Conservation (phyloP, 2,888 invertebrate genomes). For the Gastrophysa polygoni region DNA sequence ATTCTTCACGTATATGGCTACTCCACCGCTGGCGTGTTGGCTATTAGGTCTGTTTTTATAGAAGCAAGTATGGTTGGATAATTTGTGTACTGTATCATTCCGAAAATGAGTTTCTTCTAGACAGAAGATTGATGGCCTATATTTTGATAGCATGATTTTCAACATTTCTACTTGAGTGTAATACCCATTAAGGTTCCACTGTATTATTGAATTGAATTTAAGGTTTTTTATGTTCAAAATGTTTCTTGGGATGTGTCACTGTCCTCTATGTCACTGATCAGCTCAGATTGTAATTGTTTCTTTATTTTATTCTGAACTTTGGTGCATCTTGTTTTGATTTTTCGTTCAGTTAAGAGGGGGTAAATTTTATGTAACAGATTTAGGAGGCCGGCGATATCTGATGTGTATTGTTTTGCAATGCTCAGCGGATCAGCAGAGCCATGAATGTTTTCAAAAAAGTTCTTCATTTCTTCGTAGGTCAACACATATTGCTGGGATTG, state of each 20-base stretch:
- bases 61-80: neutral
- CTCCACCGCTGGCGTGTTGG: slow-evolving; percentile 10
- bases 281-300: slow-evolving; percentile 6
- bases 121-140: slow-evolving; percentile 4
- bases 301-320: slow-evolving; percentile 10
- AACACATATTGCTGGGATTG: slow-evolving; percentile 1
- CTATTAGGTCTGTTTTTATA: neutral
- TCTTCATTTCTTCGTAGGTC: slow-evolving; percentile 3
- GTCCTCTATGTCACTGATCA: slow-evolving; percentile 1
- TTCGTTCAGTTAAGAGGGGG: neutral
- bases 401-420: slow-evolving; percentile 1
- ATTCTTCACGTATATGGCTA: slow-evolving; percentile 6
- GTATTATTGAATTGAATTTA: slow-evolving; percentile 10
- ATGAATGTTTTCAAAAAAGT: neutral
- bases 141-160: slow-evolving; percentile 3
- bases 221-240: slow-evolving; percentile 4
- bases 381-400: slow-evolving; percentile 4
- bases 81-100: neutral
- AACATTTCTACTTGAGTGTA: slow-evolving; percentile 14
- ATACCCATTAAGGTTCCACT: slow-evolving; percentile 17
- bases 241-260: slow-evolving; percentile 10
- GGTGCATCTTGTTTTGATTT: slow-evolving; percentile 14
- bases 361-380: slow-evolving; percentile 1
- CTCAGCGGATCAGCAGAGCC: slow-evolving; percentile 7
- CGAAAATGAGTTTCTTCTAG: slow-evolving; percentile 8